These are phyloP conservation scores for Eurosta solidaginis DNA, from an alignment of 1,140 invertebrate species.

Conservation along the genomic window DNA sequence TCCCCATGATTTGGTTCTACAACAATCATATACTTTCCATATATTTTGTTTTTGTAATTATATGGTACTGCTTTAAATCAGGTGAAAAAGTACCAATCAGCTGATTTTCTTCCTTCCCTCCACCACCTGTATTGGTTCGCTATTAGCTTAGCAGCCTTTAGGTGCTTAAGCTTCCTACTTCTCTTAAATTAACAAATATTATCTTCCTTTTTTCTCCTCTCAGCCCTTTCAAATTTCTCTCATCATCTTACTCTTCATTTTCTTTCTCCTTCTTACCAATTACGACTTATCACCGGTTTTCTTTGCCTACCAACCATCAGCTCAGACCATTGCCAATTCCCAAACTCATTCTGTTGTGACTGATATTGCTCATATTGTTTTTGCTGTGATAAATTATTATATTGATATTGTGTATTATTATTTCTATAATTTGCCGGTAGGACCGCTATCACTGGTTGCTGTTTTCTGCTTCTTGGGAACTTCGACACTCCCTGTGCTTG, in stretches of 20 bases:
- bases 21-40: too few species aligned
- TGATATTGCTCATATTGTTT: neutral
- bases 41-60: too few species aligned
- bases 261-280: neutral
- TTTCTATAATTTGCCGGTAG: slow-evolving; percentile 23
- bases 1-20: too few species aligned
- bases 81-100: too few species aligned
- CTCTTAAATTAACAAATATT: neutral
- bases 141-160: too few species aligned
- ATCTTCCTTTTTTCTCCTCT: too few species aligned
- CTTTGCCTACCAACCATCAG: neutral
- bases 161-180: neutral
- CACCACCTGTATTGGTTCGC: too few species aligned
- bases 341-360: neutral
- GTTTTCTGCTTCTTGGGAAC: neutral
- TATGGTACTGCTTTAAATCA: too few species aligned
- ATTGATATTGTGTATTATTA: neutral
- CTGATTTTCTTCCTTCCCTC: too few species aligned
- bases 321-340: slow-evolving; percentile 35
- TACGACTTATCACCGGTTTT: neutral
- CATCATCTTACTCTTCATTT: too few species aligned
- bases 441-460: slow-evolving; percentile 14
- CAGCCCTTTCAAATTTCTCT: too few species aligned
- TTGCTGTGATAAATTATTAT: neutral
- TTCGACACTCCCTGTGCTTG: neutral